Conservation (phyloP, 1,140 invertebrate genomes). For the Heliconius himera region DNA sequence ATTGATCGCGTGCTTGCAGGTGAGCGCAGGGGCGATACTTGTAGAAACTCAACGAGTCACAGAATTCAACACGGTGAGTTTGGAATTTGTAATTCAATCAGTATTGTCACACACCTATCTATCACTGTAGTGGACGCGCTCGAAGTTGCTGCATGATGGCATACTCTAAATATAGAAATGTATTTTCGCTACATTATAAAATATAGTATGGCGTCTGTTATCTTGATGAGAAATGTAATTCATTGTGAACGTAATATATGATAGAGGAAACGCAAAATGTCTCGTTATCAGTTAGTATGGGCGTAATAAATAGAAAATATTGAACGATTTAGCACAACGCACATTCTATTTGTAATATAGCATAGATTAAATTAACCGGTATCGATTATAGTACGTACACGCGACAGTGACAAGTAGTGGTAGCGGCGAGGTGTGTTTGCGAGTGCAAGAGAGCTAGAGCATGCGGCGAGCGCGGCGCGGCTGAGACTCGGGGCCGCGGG, state of each 20-base stretch:
- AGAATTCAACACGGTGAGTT: slow-evolving; percentile 77
- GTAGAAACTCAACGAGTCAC: slow-evolving; percentile 74
- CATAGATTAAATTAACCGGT: slow-evolving; percentile 2
- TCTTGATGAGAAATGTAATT: slow-evolving; percentile 28
- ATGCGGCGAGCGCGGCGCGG: slow-evolving; percentile 47
- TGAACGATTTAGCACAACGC: background rate
- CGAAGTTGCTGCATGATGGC: slow-evolving; percentile 65
- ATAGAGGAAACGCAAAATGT: background rate
- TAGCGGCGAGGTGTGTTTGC: slow-evolving; percentile 19
- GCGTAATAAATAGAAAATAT: background rate
- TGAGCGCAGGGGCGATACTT: slow-evolving; percentile 77
- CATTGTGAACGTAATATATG: background rate
- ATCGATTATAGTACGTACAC: background rate
- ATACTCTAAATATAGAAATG: slow-evolving; percentile 49
- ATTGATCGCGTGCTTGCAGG: slow-evolving; percentile 79
- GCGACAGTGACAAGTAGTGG: slow-evolving; percentile 17
- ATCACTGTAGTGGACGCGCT: slow-evolving; percentile 37
- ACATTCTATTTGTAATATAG: slow-evolving; percentile 7
- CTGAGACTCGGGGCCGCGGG: slow-evolving; percentile 61
- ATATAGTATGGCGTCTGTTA: slow-evolving; percentile 39
- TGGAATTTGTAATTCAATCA: slow-evolving; percentile 35
- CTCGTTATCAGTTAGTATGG: background rate
- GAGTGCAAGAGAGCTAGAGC: slow-evolving; percentile 35
- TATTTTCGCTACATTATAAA: slow-evolving; percentile 35
- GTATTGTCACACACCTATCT: slow-evolving; percentile 21